Evolutionary conservation across 2,113 vertebrate species (phyloP), one percentile per base, ranked within the genome.

Genomic region (Carettochelys insculpta): DNA sequence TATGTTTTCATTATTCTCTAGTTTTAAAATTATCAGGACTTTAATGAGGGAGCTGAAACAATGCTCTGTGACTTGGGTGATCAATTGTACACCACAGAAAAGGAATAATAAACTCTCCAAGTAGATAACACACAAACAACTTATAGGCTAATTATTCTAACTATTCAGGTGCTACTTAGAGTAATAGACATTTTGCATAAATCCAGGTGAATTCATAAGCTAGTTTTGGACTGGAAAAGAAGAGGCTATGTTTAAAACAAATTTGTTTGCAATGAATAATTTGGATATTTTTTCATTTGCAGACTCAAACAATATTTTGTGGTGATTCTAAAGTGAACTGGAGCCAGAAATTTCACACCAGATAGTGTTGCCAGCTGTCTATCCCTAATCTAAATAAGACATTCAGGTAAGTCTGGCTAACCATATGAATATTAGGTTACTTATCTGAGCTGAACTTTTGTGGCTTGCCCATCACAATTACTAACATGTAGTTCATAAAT

Each of bases 151-250:
- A 73, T 29, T 52, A 2, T 89, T 85, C 20, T 34, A 88, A 31
- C 6, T 14, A 2, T 54, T 56, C 12, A 2, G 0, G 0, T 17
- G 76, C 4, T 29, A 50, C 4, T 90, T 3, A 8, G 20, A 19
- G 3, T 0, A 1, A 48, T 43, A 88, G 73, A 82, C 43, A 50
- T 85, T 78, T 91, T 81, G 16, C 31, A 12, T 81, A 56, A 83
- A 43, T 2, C 73, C 45, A 77, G 3, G 20, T 87, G 56, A 17
- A 11, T 71, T 88, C 56, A 13, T 11, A 43, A 43, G 20, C 43
- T 5, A 77, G 3, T 2, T 45, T 20, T 13, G 25, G 14, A n/a
- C 34, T 20, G 31, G n/a, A 48, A 71, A 80, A n/a, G 89, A 71
- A 41, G 34, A n/a, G 19, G 14, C 0, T 9, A 86, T 17, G 48